Percentiles rank a stretch among this genome's conserved stretches.
phyloP scores from a whole-genome alignment of 1,140 invertebrate genomes.

The Drosophila hydei region DNA sequence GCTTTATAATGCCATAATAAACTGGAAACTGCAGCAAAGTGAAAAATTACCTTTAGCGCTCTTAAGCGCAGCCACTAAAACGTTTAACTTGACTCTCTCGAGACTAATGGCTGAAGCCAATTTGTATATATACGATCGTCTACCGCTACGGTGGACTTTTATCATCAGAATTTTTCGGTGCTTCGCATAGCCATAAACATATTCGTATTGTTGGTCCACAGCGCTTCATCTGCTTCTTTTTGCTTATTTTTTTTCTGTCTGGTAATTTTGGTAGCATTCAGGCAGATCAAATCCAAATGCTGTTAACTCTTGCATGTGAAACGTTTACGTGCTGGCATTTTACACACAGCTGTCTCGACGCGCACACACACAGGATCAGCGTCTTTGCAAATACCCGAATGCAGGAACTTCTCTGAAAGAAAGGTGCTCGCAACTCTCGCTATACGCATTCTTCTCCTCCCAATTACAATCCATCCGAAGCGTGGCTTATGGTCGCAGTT shows the following conservation, averaged over 20 bases:
- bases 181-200: conserved; percentile 74
- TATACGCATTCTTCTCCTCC: conserved; percentile 58
- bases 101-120: conserved; percentile 74
- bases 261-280: conserved; percentile 57
- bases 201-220: conserved; percentile 28
- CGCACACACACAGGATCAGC: not conserved
- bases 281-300: conserved; percentile 31
- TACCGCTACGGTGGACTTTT: conserved; percentile 42
- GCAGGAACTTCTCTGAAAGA: conserved; percentile 36
- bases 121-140: conserved; percentile 73
- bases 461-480: conserved; percentile 62
- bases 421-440: conserved; percentile 42
- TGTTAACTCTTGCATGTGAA: conserved; percentile 56
- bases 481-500: conserved; percentile 47
- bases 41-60: conserved; percentile 43
- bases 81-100: conserved; percentile 73
- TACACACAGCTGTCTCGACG: conserved; percentile 36
- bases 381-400: conserved; percentile 1
- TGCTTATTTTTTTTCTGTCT: not conserved
- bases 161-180: conserved; percentile 70
- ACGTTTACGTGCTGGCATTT: conserved; percentile 78
- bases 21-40: conserved; percentile 70
- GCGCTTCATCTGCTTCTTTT: not conserved
- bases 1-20: conserved; percentile 65
- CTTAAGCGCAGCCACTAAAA: conserved; percentile 78